Evolutionary conservation across 2,797 vertebrate genomes (phyloP), one percentile per base, ranked within the genome.

Genomic region (Liparis tanakae): DNA sequence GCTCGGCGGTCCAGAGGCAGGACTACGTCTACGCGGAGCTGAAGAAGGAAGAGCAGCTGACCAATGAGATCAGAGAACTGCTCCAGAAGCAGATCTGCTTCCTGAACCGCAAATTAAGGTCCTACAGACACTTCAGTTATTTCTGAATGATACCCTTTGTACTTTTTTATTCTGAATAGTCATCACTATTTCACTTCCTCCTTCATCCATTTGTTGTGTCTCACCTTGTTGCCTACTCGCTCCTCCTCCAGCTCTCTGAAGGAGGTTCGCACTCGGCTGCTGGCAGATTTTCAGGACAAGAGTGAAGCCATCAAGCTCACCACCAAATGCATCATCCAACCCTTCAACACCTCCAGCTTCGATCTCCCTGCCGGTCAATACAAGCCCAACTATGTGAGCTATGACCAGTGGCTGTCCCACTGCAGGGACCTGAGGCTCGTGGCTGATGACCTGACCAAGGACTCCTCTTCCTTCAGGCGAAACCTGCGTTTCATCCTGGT

Each of bases 221-320:
- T 51, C n/a, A 12, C 50, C 20, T 12, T 51, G 3, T 43, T 37
- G 39, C 17, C 17, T 56, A 18, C 33, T n/a, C 15, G 22, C 41
- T 1, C 15, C 74, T 48, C 46, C 46, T 51, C 50, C 50, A 85
- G 78, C 48, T 71, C 70, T 59, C 51, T 86, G 70, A 76, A 64
- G 20, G 44, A 41, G 3, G 58, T 79, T 37, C 68, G 22, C 39
- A 1, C 50, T 75, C 54, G 57, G 48, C 69, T 87, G 14, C 36
- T 14, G 36, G 34, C 39, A 1, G 83, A 85, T 69, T 70, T 67
- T 60, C 55, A 44, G 3, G 55, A 83, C 70, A 87, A 85, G 15
- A 13, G 20, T 17, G 71, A 85, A 51, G 74, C 79, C 72, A 37
- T 80, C 22, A 78, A 69, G 34, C 71, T 82, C 63, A 71, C 66